Conservation (phyloP, 2,888 invertebrate species). For the Caenorhabditis macrosperma region DNA sequence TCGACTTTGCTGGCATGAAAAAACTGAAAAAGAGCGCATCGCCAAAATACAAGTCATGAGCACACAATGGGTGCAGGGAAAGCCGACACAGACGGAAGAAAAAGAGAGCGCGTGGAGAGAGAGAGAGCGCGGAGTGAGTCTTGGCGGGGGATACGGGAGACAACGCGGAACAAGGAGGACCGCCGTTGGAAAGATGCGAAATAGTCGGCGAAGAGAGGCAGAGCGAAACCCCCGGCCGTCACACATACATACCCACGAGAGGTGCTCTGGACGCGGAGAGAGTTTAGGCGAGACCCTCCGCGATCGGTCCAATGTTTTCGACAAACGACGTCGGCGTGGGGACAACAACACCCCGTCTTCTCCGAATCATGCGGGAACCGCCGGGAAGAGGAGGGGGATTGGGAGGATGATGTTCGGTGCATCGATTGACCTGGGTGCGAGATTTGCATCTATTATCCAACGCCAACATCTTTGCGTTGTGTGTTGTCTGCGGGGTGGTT, state of each 20-base stretch:
- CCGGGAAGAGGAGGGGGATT: not conserved
- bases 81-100: slow-evolving; percentile 1
- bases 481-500: not conserved
- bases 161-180: not conserved
- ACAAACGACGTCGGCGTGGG: not conserved
- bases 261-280: slow-evolving; percentile 4
- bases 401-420: slow-evolving; percentile 14
- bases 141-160: not conserved
- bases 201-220: slow-evolving; percentile 1
- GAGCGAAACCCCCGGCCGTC: not conserved
- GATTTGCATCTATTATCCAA: slow-evolving; percentile 45
- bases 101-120: not conserved
- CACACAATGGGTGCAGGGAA: slow-evolving; percentile 54
- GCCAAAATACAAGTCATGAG: slow-evolving; percentile 55
- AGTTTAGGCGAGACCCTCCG: slow-evolving; percentile 7
- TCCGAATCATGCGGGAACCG: slow-evolving; percentile 20
- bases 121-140: not conserved
- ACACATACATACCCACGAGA: slow-evolving; percentile 6
- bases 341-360: slow-evolving; percentile 12
- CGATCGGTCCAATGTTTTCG: not conserved
- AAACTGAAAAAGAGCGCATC: slow-evolving; percentile 16
- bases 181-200: not conserved
- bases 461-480: not conserved
- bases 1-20: too few relatives aligned
- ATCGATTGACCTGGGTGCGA: slow-evolving; percentile 39